phyloP scores from a whole-genome alignment of 2,888 invertebrate genomes.

The Trissolcus japonicus region DNA sequence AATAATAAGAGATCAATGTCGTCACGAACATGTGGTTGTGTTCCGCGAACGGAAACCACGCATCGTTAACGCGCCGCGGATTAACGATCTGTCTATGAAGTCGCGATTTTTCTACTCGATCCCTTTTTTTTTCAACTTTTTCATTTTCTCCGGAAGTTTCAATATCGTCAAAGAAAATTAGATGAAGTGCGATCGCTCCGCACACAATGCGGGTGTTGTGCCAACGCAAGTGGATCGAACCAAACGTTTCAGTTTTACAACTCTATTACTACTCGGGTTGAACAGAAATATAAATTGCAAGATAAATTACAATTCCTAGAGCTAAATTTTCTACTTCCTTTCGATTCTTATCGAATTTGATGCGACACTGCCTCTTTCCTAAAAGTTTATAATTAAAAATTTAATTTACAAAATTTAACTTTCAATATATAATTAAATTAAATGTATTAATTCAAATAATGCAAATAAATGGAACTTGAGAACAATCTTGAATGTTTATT shows the following conservation, averaged over 20 bases:
- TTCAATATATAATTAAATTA: too few relatives aligned
- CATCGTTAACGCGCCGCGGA: constrained; percentile 43
- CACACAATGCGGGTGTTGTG: constrained; percentile 37
- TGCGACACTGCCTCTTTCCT: too few relatives aligned
- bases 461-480: too few relatives aligned
- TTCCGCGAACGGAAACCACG: constrained; percentile 45
- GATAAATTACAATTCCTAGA: too few relatives aligned
- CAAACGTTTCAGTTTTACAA: neutral
- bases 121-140: constrained; percentile 17
- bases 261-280: too few relatives aligned
- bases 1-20: constrained; percentile 16
- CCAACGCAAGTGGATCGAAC: constrained; percentile 16
- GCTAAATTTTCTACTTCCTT: too few relatives aligned
- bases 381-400: too few relatives aligned
- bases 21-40: constrained; percentile 32
- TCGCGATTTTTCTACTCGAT: constrained; percentile 14
- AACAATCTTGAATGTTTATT: too few relatives aligned
- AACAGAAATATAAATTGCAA: too few relatives aligned
- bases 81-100: constrained; percentile 43
- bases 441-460: too few relatives aligned
- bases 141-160: constrained; percentile 20
- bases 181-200: constrained; percentile 29
- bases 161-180: constrained; percentile 39
- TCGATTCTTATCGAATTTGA: too few relatives aligned
- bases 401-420: too few relatives aligned